Percentiles rank a stretch among this genome's conserved stretches.
phyloP scores from a whole-genome alignment of 2,888 invertebrate genomes.

The Leptopilina myrica region DNA sequence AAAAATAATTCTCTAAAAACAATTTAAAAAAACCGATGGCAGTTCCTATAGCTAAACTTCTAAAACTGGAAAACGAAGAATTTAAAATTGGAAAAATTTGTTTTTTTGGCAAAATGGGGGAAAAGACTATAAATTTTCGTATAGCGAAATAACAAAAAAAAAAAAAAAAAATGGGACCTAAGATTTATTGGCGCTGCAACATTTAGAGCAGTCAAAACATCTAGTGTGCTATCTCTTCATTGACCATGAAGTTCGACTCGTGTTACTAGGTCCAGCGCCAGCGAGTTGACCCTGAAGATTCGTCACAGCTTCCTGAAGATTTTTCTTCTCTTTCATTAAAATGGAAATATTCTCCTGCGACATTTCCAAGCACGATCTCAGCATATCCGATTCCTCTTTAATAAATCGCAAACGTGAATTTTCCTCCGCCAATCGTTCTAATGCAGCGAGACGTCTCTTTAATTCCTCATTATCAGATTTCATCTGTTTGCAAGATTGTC shows the following conservation, averaged over 20 bases:
- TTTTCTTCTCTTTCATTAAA: slow-evolving; percentile 85
- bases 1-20: no score
- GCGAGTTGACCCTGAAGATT: slow-evolving; percentile 81
- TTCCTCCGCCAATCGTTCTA: slow-evolving; percentile 81
- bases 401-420: slow-evolving; percentile 78
- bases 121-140: neutral
- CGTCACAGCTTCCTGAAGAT: slow-evolving; percentile 84
- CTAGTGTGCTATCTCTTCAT: slow-evolving; percentile 83
- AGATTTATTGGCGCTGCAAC: slow-evolving; percentile 80
- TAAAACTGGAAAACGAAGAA: neutral
- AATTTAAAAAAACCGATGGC: neutral
- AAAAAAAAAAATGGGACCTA: slow-evolving; percentile 52
- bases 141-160: neutral
- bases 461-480: slow-evolving; percentile 82
- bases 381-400: slow-evolving; percentile 80
- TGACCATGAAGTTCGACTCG: slow-evolving; percentile 76
- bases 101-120: neutral
- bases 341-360: slow-evolving; percentile 87
- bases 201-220: slow-evolving; percentile 84
- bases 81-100: neutral
- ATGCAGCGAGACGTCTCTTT: slow-evolving; percentile 79
- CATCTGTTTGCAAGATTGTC: slow-evolving; percentile 78
- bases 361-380: slow-evolving; percentile 81
- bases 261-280: slow-evolving; percentile 73
- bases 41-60: neutral